Conservation (phyloP, 2,888 invertebrate species). For the Polyommatus icarus region DNA sequence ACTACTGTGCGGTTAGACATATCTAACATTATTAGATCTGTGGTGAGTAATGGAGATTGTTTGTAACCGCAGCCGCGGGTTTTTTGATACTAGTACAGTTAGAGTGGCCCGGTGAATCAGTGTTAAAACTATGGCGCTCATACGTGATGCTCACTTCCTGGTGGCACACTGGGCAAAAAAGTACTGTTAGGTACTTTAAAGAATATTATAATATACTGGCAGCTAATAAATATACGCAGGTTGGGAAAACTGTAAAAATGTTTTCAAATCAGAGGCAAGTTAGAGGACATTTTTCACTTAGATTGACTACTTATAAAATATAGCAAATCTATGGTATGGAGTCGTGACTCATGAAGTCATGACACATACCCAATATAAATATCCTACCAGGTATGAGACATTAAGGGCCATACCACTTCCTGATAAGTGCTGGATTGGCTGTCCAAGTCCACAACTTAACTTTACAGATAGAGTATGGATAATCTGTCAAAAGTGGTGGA, state of each 20-base stretch:
- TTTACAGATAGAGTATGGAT: no score
- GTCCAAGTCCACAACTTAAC: no score
- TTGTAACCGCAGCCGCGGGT: constrained; percentile 42
- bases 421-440: no score
- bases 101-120: constrained; percentile 47
- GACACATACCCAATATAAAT: no score
- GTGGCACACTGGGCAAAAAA: constrained; percentile 33
- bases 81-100: constrained; percentile 52
- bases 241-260: not conserved
- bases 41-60: constrained; percentile 10
- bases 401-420: no score
- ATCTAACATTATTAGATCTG: constrained; percentile 19
- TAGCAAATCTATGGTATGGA: no score
- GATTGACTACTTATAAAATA: no score
- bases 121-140: constrained; percentile 50
- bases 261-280: not conserved
- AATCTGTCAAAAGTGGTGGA: no score
- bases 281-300: no score
- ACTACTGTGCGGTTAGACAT: not conserved
- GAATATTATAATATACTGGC: no score
- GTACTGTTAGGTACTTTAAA: not conserved
- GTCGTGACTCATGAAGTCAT: no score
- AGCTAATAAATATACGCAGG: not conserved
- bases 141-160: constrained; percentile 30
- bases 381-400: no score